Evolutionary conservation across 2,113 vertebrate genomes (phyloP).

Genomic region (Corythaixoides concolor): DNA sequence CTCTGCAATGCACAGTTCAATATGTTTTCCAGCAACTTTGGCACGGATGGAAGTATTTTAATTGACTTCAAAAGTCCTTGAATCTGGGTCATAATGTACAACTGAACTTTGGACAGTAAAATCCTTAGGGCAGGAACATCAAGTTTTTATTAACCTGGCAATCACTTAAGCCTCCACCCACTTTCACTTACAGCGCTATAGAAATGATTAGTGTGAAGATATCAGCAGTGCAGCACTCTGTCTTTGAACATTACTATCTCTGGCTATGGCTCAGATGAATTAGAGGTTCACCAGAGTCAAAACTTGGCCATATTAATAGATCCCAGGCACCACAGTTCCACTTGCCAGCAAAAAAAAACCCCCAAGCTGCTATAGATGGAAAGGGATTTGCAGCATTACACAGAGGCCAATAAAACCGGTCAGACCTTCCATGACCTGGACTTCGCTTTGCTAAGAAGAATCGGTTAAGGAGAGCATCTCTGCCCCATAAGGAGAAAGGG

Average conservation of each 20-base stretch:
- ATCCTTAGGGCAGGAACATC: background rate
- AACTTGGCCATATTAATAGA: background rate
- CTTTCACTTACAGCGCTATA: background rate
- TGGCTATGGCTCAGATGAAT: background rate
- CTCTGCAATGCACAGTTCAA: background rate
- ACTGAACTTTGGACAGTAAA: constrained; percentile 14
- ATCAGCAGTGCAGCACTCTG: background rate
- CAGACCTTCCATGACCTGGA: background rate
- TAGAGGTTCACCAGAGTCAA: background rate
- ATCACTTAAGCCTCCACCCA: background rate
- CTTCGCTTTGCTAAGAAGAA: background rate
- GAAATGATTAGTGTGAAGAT: background rate
- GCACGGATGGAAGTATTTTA: background rate
- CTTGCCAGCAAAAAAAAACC: background rate
- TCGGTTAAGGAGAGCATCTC: background rate
- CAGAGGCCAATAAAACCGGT: background rate
- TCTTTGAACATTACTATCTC: background rate
- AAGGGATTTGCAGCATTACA: background rate
- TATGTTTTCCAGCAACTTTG: background rate
- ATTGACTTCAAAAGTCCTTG: background rate
- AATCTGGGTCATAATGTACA: background rate
- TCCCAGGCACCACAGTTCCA: background rate
- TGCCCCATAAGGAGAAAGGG: background rate
- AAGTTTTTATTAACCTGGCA: constrained; percentile 17
- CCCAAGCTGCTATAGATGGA: rapidly evolving